phyloP scores from a whole-genome alignment of 2,888 invertebrate genomes.

The Eudasyphora cyanicolor region DNA sequence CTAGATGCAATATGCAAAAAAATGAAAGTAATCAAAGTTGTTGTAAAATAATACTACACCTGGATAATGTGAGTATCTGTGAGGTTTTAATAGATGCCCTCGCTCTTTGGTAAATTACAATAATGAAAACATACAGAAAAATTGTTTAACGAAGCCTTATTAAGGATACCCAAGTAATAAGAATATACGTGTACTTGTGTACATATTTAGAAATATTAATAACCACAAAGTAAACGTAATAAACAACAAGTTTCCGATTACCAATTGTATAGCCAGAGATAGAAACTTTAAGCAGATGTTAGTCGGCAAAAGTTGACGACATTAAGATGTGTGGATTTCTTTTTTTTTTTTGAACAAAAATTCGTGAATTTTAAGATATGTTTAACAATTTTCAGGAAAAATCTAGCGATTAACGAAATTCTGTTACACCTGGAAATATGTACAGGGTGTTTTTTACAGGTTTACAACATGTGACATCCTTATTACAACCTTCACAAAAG shows the following conservation, averaged over 20 bases:
- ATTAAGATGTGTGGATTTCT: background rate
- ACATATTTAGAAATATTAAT: background rate
- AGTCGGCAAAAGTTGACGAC: background rate
- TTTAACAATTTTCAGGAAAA: too few species aligned
- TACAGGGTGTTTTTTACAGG: too few species aligned
- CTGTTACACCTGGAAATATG: too few species aligned
- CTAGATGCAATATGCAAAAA: background rate
- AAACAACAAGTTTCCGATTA: conserved; percentile 23
- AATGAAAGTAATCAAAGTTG: conserved; percentile 14
- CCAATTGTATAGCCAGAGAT: background rate
- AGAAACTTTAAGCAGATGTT: background rate
- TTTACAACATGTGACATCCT: too few species aligned
- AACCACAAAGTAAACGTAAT: conserved; percentile 24
- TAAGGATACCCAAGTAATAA: background rate
- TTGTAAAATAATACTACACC: conserved; percentile 5
- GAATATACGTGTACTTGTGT: too few species aligned
- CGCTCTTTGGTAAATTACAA: conserved; percentile 1
- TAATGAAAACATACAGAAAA: background rate
- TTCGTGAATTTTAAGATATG: too few species aligned
- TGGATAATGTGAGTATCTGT: background rate
- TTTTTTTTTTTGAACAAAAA: too few species aligned
- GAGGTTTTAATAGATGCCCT: background rate
- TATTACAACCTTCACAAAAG: too few species aligned
- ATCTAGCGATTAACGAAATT: too few species aligned
- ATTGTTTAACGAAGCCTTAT: conserved; percentile 24